Percentiles rank a stretch among this genome's conserved stretches.
Evolutionary conservation across 2,888 invertebrate species (phyloP).

Genomic region (Strigamia crassipes): DNA sequence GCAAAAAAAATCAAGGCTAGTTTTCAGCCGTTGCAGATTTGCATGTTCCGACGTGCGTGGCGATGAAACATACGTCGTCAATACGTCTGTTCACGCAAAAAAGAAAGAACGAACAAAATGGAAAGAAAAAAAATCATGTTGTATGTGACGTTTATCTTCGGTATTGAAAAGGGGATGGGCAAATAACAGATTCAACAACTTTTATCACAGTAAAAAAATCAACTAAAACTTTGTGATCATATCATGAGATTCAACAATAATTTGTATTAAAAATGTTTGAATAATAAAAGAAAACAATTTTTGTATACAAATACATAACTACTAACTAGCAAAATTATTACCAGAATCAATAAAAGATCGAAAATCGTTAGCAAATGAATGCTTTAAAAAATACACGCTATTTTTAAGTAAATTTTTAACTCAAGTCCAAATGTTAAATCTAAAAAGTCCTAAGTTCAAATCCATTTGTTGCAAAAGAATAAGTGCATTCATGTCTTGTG

Average conservation of each 20-base stretch:
- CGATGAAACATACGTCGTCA: no score
- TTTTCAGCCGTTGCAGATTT: no score
- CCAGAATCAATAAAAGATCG: neutral
- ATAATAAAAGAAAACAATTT: no score
- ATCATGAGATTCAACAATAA: neutral
- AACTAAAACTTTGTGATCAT: neutral
- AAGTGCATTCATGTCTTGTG: no score
- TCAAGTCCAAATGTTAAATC: no score
- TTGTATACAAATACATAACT: neutral
- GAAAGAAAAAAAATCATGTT: neutral
- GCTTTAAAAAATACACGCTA: neutral
- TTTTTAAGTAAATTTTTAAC: neutral
- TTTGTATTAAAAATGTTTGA: neutral
- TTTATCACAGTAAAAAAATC: slow-evolving; percentile 1
- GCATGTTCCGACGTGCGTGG: no score
- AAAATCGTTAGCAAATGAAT: neutral
- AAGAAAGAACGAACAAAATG: no score
- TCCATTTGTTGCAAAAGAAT: no score
- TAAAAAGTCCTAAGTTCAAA: no score
- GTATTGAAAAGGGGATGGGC: no score
- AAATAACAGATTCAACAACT: neutral
- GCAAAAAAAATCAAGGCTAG: no score
- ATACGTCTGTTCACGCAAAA: no score
- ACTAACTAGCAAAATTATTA: neutral
- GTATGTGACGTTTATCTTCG: neutral